These are phyloP conservation scores for Malthinus flaveolus DNA, from an alignment of 2,888 invertebrate species.

Conservation along the genomic window DNA sequence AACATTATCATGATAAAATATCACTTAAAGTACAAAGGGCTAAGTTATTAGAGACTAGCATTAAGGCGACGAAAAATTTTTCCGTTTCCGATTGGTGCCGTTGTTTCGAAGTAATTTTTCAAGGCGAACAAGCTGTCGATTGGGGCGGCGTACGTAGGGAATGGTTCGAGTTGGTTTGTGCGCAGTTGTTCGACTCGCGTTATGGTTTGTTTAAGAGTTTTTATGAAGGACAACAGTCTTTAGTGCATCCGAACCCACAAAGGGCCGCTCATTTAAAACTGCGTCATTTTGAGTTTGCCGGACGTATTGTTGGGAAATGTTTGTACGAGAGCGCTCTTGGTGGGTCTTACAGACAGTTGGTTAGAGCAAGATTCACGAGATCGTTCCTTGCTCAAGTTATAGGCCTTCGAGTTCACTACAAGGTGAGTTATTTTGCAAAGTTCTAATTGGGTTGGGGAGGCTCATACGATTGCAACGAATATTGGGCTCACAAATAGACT, in stretches of 20 bases:
- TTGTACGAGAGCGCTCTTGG: slow-evolving; percentile 92
- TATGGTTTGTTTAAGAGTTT: slow-evolving; percentile 84
- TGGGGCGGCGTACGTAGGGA: slow-evolving; percentile 93
- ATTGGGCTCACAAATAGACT: too few species aligned
- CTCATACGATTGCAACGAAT: too few species aligned
- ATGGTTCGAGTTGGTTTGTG: slow-evolving; percentile 92
- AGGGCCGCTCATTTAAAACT: slow-evolving; percentile 78
- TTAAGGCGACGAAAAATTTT: slow-evolving; percentile 86
- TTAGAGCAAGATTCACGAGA: slow-evolving; percentile 86
- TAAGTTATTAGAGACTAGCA: slow-evolving; percentile 78
- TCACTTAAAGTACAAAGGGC: slow-evolving; percentile 80
- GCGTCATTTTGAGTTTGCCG: slow-evolving; percentile 91
- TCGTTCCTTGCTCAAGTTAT: slow-evolving; percentile 94
- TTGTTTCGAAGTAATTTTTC: slow-evolving; percentile 90
- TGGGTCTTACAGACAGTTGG: slow-evolving; percentile 84
- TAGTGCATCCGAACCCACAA: slow-evolving; percentile 87
- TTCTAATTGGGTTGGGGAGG: too few species aligned
- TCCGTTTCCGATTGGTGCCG: slow-evolving; percentile 91
- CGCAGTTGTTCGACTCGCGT: slow-evolving; percentile 82
- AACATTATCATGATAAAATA: slow-evolving; percentile 84
- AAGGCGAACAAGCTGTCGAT: slow-evolving; percentile 93
- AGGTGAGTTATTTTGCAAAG: slow-evolving; percentile 64
- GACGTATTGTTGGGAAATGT: slow-evolving; percentile 92
- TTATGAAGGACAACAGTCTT: slow-evolving; percentile 81
- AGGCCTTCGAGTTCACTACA: slow-evolving; percentile 89